A percentile compares a stretch with the other conserved stretches of the same genome.
Evolutionary conservation across 2,888 invertebrate species (phyloP).

Genomic region (Pegoplata infirma): DNA sequence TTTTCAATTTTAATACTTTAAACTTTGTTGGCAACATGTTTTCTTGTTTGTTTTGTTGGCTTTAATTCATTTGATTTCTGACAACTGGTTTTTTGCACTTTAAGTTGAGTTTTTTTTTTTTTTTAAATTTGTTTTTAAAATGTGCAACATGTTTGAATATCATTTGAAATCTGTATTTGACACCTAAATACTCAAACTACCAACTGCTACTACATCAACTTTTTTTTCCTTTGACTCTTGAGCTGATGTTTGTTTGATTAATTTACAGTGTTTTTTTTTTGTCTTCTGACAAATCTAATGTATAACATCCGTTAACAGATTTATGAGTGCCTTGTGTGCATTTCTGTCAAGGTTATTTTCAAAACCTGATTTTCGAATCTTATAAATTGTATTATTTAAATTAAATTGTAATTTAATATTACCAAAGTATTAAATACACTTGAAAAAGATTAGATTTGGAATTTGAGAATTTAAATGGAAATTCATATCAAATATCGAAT

Average conservation of each 20-base stretch:
- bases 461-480: too few species aligned
- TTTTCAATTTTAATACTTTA: conserved; percentile 31
- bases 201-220: not conserved
- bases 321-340: conserved; percentile 48
- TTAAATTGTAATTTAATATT: not conserved
- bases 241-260: conserved; percentile 19
- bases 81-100: conserved; percentile 36
- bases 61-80: conserved; percentile 26
- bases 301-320: conserved; percentile 58
- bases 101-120: not conserved
- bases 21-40: conserved; percentile 35
- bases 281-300: conserved; percentile 39
- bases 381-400: conserved; percentile 33
- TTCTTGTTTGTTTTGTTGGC: not conserved
- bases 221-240: conserved; percentile 17
- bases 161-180: conserved; percentile 14
- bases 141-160: conserved; percentile 30
- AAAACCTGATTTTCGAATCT: conserved; percentile 41
- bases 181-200: conserved; percentile 27
- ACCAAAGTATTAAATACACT: too few species aligned
- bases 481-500: too few species aligned
- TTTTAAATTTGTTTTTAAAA: not conserved
- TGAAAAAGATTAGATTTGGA: too few species aligned
- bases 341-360: conserved; percentile 52
- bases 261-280: conserved; percentile 5